Base-by-base conservation (phyloP, 2,888 invertebrate genomes). In the Megaustenia siamemsis region DNA sequence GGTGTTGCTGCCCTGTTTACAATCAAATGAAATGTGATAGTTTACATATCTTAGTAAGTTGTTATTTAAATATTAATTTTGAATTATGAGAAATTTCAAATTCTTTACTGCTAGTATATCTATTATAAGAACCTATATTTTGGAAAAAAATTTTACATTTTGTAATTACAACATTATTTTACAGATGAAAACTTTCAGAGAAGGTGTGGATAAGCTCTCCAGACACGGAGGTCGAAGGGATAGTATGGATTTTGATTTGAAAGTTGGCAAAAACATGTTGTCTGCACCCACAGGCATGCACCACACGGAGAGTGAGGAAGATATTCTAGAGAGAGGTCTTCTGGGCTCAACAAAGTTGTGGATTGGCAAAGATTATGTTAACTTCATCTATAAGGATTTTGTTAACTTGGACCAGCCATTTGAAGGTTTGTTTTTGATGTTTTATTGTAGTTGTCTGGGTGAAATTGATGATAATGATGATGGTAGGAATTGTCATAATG, bases 351-450 rank as follows among this genome's bases (percentile, higher is more conserved):
- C 97, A 0, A 98, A 98, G 92, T 95, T 97, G 81, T 99, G 98
- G 98, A 96, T 98, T 76, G 98, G 98, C 85, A 99, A 99, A 94
- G 98, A 99, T 93, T 99, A 99, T 92, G 96, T 96, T 0, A 99
- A 99, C 94, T 98, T 98, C 93, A 98, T 99, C 88, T 97, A 97
- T 86, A 98, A 98, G 93, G 99, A 99, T 94, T 98, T 98, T 93
- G 96, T 96, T 86, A 96, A 97, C 94, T 95, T 98, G 86, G 97
- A 98, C 92, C 96, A 96, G 89, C 98, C 98, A 0, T 97, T 97
- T 95, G 95, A 95, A 91, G 96, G 95, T 95, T 15, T 60, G 77
- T 32, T 68, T 12, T 28, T 73, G 32, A 35, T 32, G 18, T 15
- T 12, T 73, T n/a, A 24, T 1, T 35, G 38, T 68, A 56, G n/a